Evolutionary conservation across 2,888 invertebrate species (phyloP).

Genomic region (Ctena decussata): DNA sequence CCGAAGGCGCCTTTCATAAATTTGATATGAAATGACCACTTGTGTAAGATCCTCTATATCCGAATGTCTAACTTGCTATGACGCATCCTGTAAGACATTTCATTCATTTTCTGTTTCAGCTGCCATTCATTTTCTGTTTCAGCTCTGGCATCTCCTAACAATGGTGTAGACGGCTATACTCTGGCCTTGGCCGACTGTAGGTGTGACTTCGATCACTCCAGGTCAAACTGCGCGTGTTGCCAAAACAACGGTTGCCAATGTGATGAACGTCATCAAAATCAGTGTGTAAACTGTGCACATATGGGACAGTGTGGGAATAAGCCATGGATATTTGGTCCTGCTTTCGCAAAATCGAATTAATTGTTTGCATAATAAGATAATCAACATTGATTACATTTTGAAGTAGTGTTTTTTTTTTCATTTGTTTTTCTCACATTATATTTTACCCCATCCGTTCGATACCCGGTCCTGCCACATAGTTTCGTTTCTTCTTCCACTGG

Average conservation of each 20-base stretch:
- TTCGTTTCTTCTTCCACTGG: no score
- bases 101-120: no score
- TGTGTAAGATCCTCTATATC: no score
- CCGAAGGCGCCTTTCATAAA: no score
- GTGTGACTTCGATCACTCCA: slow-evolving; percentile 29
- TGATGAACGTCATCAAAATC: slow-evolving; percentile 40
- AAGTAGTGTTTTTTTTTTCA: no score
- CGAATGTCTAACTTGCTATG: no score
- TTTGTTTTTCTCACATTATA: no score
- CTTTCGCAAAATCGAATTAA: background rate
- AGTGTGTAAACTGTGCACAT: slow-evolving; percentile 53
- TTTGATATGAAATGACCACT: no score
- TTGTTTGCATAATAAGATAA: no score
- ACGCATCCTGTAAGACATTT: no score
- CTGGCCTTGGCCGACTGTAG: slow-evolving; percentile 44
- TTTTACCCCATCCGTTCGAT: no score
- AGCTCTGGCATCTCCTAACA: slow-evolving; percentile 40
- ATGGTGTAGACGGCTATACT: slow-evolving; percentile 57
- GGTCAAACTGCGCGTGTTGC: slow-evolving; percentile 43
- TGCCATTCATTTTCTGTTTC: background rate
- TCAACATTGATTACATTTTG: background rate
- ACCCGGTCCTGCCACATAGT: no score
- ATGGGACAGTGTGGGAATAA: slow-evolving; percentile 58
- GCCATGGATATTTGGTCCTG: slow-evolving; percentile 59
- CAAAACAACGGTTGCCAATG: slow-evolving; percentile 64